Evolutionary conservation across 2,113 vertebrate species (phyloP), one percentile per base, ranked within the genome.

Genomic region (Pagrus major): DNA sequence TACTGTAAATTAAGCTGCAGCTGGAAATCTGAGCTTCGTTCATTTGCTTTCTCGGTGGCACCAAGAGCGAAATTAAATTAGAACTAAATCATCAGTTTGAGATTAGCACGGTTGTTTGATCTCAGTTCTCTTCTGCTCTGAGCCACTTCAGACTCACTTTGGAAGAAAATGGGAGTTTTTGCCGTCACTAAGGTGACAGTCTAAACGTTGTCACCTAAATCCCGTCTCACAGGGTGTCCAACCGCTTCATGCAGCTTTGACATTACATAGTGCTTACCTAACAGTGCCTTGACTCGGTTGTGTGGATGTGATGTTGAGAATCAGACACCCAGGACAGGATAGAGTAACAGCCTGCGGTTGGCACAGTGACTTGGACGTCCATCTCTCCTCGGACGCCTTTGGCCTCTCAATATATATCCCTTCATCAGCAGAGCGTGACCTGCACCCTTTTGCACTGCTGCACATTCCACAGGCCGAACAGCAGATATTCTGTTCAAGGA

Each of bases 341-440:
- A 83, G 81, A 80, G 83, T 89, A 64, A 78, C 90, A 21, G 55
- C 12, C 59, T 65, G 72, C 79, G 74, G 84, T 56, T 89, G 89
- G 66, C 75, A 20, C 35, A 3, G n/a, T 12, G n/a, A 74, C 39
- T 61, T 72, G 51, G 67, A 80, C 39, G 46, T 81, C 78, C 59
- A 56, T 58, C 35, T 55, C 27, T 37, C 49, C 33, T 23, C 33
- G 23, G 61, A 68, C 29, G 0, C 55, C 78, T 79, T 52, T 49
- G 51, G 61, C 71, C 12, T 81, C 78, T 69, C 51, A 54, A 69
- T 88, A 61, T 68, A 65, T 71, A 65, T 78, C 44, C 18, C 23
- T 27, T 41, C 39, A 23, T 74, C 75, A 74, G 70, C 80, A 68
- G 25, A 61, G 55, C 63, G 1, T 41, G 81, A 71, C 78, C 41